These are phyloP conservation scores for Catharus minimus DNA, from an alignment of 2,113 vertebrate species.

Conservation along the genomic window DNA sequence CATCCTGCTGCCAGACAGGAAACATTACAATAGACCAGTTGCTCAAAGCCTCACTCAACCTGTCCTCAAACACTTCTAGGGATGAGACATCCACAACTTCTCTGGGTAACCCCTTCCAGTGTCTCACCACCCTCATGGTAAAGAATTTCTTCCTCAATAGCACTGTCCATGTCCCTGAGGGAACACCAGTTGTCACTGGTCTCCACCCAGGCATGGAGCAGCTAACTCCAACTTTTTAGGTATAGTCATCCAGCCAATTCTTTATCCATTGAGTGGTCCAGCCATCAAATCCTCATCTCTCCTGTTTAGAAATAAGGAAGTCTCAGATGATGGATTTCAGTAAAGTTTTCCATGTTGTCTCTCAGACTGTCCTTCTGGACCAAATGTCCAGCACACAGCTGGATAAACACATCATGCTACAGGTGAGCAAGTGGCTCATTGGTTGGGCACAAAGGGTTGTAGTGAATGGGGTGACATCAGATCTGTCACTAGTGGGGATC, in stretches of 20 bases:
- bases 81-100: neutral
- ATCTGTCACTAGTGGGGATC: neutral
- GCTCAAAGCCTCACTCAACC: neutral
- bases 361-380: neutral
- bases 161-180: neutral
- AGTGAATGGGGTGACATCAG: neutral
- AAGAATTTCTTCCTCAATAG: neutral
- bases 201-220: rapidly evolving
- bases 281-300: neutral
- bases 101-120: neutral
- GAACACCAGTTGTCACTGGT: neutral
- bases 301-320: neutral
- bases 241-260: neutral
- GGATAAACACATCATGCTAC: rapidly evolving
- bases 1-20: neutral
- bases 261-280: neutral
- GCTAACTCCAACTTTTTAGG: neutral
- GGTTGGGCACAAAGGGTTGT: rapidly evolving
- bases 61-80: neutral
- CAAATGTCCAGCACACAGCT: neutral
- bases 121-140: neutral
- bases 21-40: neutral
- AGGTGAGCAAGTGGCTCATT: neutral
- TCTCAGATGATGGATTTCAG: neutral
- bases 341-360: neutral